Percentiles rank a stretch among this genome's conserved stretches.
These are phyloP conservation scores for Podiceps cristatus DNA, from an alignment of 2,113 vertebrate species.

Conservation along the genomic window DNA sequence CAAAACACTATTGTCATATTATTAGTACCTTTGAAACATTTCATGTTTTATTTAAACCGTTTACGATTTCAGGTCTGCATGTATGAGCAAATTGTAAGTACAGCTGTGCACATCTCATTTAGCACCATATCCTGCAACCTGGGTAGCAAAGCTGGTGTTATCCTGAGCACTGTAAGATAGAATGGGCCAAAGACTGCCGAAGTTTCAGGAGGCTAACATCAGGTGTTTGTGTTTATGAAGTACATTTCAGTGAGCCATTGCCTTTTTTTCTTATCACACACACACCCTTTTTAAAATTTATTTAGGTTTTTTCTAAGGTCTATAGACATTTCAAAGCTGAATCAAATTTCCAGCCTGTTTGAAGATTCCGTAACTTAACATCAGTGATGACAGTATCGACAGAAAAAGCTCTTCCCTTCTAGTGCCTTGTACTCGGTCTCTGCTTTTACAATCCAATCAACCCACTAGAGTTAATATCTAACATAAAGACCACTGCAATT, in stretches of 20 bases:
- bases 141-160: background rate
- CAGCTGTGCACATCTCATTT: background rate
- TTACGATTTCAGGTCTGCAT: background rate
- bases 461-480: background rate
- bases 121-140: background rate
- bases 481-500: background rate
- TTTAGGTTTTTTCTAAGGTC: background rate
- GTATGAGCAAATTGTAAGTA: background rate
- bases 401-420: background rate
- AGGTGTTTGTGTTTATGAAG: background rate
- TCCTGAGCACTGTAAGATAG: background rate
- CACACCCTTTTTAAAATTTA: background rate
- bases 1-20: background rate
- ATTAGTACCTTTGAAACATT: background rate
- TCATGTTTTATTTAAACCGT: background rate
- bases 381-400: background rate
- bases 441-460: background rate
- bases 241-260: background rate
- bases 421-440: background rate
- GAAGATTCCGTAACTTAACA: background rate
- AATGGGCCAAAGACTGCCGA: background rate
- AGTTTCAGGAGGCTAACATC: background rate
- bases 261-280: background rate
- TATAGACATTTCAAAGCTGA: background rate
- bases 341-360: background rate